Evolutionary conservation across 30 jellyfish, hydroid and myxozoan species (phyloP).

Genomic region (Hydractinia echinata): DNA sequence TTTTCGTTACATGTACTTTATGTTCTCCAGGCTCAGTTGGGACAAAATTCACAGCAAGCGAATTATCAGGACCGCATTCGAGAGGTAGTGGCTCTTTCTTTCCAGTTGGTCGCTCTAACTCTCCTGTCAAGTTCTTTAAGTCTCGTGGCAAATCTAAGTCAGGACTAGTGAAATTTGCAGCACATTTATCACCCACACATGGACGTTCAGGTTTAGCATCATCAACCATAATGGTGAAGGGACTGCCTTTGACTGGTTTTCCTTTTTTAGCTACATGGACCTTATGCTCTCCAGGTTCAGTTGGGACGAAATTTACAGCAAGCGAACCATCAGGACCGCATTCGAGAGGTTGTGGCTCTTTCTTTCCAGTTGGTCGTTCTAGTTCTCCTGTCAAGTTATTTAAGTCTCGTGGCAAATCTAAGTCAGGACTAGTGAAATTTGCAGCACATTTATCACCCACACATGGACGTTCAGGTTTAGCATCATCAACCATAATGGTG

Average conservation of each 20-base stretch:
- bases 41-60: conserved; percentile 21
- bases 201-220: conserved; percentile 59
- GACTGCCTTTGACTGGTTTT: conserved; percentile 65
- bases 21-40: conserved; percentile 52
- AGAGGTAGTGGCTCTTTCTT: conserved; percentile 17
- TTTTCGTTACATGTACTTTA: conserved; percentile 60
- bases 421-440: conserved; percentile 80
- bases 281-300: conserved; percentile 49
- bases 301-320: conserved; percentile 16
- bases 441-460: conserved; percentile 89
- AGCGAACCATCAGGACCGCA: conserved; percentile 24
- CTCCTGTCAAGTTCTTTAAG: conserved; percentile 24
- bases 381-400: conserved; percentile 75
- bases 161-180: conserved; percentile 63
- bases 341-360: conserved; percentile 19
- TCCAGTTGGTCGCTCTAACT: conserved; percentile 26
- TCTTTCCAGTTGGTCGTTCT: conserved; percentile 37
- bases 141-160: conserved; percentile 39
- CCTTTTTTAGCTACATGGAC: conserved; percentile 63
- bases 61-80: conserved; percentile 13
- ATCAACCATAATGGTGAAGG: conserved; percentile 69
- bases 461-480: conserved; percentile 73
- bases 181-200: conserved; percentile 80
- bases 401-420: conserved; percentile 53
- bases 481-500: conserved; percentile 71